Conservation (phyloP, 2,113 vertebrate genomes). For the Hassar affinis region DNA sequence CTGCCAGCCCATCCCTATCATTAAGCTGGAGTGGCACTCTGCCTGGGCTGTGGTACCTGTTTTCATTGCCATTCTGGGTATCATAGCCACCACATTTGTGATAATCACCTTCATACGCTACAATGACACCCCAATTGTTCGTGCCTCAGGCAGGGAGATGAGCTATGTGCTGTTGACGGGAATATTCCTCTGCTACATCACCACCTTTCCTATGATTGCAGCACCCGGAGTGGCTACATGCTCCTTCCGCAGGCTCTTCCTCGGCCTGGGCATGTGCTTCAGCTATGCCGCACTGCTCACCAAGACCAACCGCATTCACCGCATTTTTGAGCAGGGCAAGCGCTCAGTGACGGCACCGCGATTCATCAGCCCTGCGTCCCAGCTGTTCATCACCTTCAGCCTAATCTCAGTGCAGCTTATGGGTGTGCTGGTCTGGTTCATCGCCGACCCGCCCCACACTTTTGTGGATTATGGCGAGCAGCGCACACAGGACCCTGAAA, state of each 20-base stretch:
- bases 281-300: conserved; percentile 94
- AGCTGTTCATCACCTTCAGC: conserved; percentile 90
- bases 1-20: conserved; percentile 90
- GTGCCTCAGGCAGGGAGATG: conserved; percentile 90
- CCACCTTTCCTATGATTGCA: conserved; percentile 96
- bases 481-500: conserved; percentile 85
- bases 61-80: conserved; percentile 89
- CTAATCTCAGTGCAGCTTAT: conserved; percentile 92
- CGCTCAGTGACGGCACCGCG: conserved; percentile 88
- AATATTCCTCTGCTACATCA: conserved; percentile 93
- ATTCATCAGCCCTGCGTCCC: conserved; percentile 94
- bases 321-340: conserved; percentile 96
- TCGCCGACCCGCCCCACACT: conserved; percentile 85
- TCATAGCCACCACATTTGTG: conserved; percentile 87
- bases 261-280: conserved; percentile 96
- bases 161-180: conserved; percentile 94
- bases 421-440: conserved; percentile 90
- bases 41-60: conserved; percentile 91
- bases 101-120: conserved; percentile 86
- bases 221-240: conserved; percentile 84
- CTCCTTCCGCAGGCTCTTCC: conserved; percentile 87
- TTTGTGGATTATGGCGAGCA: conserved; percentile 94
- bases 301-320: conserved; percentile 97
- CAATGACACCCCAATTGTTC: conserved; percentile 90
- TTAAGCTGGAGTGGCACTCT: conserved; percentile 93